phyloP scores from a whole-genome alignment of 2,797 vertebrate genomes.

The Gorsachius magnificus region DNA sequence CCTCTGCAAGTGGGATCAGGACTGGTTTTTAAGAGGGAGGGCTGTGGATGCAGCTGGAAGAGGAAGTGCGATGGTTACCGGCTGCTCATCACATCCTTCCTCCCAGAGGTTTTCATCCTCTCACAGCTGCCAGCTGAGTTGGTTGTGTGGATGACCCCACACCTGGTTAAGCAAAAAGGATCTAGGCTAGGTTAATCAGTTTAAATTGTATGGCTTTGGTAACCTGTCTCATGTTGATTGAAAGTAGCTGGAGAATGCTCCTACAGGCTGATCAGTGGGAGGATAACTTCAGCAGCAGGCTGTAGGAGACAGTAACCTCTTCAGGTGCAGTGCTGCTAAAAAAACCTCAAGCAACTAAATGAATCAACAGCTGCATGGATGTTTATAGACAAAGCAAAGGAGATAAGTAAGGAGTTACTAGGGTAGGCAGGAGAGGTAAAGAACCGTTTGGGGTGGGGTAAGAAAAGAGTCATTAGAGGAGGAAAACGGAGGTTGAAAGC shows the following conservation, averaged over 20 bases:
- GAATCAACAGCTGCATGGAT: neutral
- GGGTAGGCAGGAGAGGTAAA: neutral
- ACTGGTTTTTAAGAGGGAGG: neutral
- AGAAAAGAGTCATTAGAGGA: neutral
- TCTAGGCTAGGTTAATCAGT: constrained; percentile 34
- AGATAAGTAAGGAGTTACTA: neutral
- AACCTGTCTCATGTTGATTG: constrained; percentile 7
- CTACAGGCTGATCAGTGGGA: neutral
- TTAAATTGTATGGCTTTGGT: constrained; percentile 10
- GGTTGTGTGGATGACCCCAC: neutral
- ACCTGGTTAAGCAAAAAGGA: constrained; percentile 27
- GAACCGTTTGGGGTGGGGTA: neutral
- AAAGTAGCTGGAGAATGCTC: constrained; percentile 9
- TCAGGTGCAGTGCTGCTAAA: neutral
- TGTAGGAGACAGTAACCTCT: neutral
- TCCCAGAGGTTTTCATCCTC: constrained; percentile 35
- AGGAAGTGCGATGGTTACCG: neutral
- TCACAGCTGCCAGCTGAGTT: constrained; percentile 15
- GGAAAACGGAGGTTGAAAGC: neutral
- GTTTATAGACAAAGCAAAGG: neutral
- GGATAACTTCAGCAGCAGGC: neutral
- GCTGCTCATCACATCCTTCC: constrained; percentile 28
- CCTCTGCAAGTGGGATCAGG: neutral
- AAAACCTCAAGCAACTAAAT: neutral
- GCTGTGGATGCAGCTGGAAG: constrained; percentile 37